Percentiles rank a stretch among this genome's conserved stretches.
phyloP scores from a whole-genome alignment of 2,113 vertebrate genomes.

The western clawed frog (Xenopus tropicalis) region DNA sequence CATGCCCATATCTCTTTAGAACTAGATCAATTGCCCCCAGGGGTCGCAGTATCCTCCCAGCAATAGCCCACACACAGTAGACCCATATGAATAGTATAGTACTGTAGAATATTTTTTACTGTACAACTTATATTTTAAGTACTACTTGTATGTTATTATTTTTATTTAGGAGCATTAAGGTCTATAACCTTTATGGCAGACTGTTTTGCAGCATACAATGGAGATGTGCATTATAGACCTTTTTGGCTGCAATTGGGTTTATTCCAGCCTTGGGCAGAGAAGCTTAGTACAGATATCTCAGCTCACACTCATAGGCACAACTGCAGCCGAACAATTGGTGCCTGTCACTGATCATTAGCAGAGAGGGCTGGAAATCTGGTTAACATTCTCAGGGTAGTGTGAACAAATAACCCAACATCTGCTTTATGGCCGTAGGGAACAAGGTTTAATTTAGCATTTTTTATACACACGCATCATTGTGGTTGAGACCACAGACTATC shows the following conservation, averaged over 20 bases:
- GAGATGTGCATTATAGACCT: slow-evolving; percentile 23
- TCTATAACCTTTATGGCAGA: no score
- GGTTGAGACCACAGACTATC: slow-evolving; percentile 21
- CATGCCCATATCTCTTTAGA: no score
- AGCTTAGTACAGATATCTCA: slow-evolving; percentile 20
- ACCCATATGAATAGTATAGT: no score
- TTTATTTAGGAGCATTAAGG: no score
- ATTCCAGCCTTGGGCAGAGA: slow-evolving; percentile 27
- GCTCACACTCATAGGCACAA: slow-evolving; percentile 36
- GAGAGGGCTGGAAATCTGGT: slow-evolving; percentile 31
- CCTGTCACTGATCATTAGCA: background rate
- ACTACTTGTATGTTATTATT: no score
- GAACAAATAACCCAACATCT: slow-evolving; percentile 4
- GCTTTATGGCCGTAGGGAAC: slow-evolving; percentile 20
- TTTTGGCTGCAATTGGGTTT: slow-evolving; percentile 27
- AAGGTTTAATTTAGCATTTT: slow-evolving; percentile 33
- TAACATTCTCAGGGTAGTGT: slow-evolving; percentile 23
- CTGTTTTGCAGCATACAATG: background rate
- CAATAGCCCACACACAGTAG: no score
- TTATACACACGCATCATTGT: slow-evolving; percentile 15
- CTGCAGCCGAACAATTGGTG: slow-evolving; percentile 42
- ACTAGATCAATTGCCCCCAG: no score
- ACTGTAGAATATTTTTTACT: no score
- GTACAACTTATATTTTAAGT: no score
- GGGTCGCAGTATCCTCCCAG: no score